phyloP scores from a whole-genome alignment of 2,797 vertebrate genomes.

The Aldrovandia affinis region DNA sequence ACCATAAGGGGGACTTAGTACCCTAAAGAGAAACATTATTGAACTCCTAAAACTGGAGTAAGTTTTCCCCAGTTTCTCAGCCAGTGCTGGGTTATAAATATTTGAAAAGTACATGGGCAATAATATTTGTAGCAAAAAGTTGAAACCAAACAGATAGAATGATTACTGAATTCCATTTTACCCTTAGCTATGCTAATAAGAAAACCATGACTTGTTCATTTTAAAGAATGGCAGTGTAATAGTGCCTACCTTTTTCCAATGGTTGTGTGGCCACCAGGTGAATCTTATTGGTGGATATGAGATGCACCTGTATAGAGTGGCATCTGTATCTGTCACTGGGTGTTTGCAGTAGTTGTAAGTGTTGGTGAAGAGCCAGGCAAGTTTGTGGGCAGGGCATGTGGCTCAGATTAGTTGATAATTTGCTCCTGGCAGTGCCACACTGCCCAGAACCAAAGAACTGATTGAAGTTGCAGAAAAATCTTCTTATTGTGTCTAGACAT shows the following conservation, averaged over 20 bases:
- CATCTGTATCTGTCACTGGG: no score
- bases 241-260: no score
- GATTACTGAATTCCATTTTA: not conserved
- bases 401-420: constrained; percentile 30
- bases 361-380: constrained; percentile 1
- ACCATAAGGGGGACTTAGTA: not conserved
- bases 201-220: no score
- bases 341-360: not conserved
- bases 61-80: not conserved
- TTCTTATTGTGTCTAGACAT: constrained; percentile 23
- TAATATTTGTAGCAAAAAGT: not conserved
- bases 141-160: not conserved
- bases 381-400: constrained; percentile 16
- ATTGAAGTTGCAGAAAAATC: constrained; percentile 18
- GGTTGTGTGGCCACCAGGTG: no score
- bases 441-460: constrained; percentile 8
- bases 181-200: no score
- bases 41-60: not conserved
- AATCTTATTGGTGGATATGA: no score
- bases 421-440: not conserved
- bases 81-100: not conserved
- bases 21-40: not conserved
- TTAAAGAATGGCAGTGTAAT: no score
- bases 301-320: no score
- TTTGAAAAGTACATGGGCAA: no score